A percentile compares a stretch with the other conserved stretches of the same genome.
phyloP scores from a whole-genome alignment of 53 echinoderm and acorn worm species.

The Arbacia lixula region DNA sequence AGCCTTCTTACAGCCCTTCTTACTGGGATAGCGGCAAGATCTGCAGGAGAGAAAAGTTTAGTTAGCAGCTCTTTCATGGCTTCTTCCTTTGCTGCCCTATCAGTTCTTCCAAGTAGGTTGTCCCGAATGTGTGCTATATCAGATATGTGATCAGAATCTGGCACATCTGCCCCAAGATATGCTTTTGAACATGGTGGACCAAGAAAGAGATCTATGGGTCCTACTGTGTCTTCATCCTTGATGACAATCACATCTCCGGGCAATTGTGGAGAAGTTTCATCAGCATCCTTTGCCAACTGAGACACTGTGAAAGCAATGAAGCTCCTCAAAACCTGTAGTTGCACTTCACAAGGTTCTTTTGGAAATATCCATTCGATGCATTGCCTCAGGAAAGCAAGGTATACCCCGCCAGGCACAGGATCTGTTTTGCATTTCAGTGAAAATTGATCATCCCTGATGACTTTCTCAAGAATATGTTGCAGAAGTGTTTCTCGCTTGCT shows the following conservation, averaged over 20 bases:
- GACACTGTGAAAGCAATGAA: background rate
- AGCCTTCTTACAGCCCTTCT: constrained; percentile 4
- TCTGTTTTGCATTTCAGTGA: background rate
- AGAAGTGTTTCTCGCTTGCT: constrained; percentile 18
- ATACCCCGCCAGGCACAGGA: background rate
- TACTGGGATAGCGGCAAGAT: constrained; percentile 4
- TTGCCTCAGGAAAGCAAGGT: constrained; percentile 36
- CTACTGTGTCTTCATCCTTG: background rate
- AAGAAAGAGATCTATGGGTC: background rate
- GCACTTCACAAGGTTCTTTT: constrained; percentile 13
- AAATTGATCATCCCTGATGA: constrained; percentile 1
- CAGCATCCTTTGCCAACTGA: background rate
- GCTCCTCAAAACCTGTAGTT: constrained; percentile 9
- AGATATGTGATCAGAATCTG: background rate
- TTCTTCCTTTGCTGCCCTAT: background rate
- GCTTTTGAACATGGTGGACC: constrained; percentile 11
- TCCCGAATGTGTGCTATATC: constrained; percentile 20
- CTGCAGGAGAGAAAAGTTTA: background rate
- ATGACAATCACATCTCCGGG: background rate
- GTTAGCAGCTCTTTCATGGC: constrained; percentile 13
- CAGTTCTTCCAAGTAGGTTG: constrained; percentile 3
- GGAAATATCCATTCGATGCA: constrained; percentile 19
- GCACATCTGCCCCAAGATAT: constrained; percentile 22
- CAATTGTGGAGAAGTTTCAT: background rate
- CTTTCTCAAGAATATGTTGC: constrained; percentile 24